Base-by-base conservation (phyloP, 2,113 vertebrate species). In the Clinocottus analis region DNA sequence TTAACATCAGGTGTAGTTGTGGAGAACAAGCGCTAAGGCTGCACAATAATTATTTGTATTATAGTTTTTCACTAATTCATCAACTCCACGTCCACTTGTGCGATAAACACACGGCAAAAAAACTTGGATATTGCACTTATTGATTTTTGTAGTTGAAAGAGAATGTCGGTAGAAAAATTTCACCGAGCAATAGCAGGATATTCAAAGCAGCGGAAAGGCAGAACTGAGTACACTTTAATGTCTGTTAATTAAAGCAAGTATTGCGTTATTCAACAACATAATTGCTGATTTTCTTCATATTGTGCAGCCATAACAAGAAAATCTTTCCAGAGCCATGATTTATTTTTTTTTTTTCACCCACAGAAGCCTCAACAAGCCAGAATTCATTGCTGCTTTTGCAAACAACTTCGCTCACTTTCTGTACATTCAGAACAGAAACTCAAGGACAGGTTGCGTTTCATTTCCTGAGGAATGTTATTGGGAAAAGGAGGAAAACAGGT, bases 321-420 rank as follows among this genome's bases (percentile, higher is more conserved):
- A 12, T 33, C 2, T 53, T 35, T 23, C 19, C 45, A 37, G 47
- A 53, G 31, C 7, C 13, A 37, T 23, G 13, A 17, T 41, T 25
- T 10, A 1, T 23, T 41, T 59, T 17, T n/a, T 9, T 8, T 23
- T 41, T 59, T 55, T 35, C 37, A 41, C 35, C 3, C 27, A 2
- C 23, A 47, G 37, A 31, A 33, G 43, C 21, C 33, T 58, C 62
- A 33, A 58, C 0, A 21, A 25, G 53, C 55, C 63, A 75, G 5
- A 61, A 80, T 61, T 63, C 69, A 60, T 33, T 53, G 70, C 58
- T 19, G n/a, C 51, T 53, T 53, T 33, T 60, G 55, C 25, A 17
- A 16, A 55, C 53, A 56, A 11, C 53, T n/a, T 51, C 49, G n/a
- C 49, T 53, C 49, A n/a, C 49, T 55, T 25, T 25, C 23, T 25